Evolutionary conservation across 2,113 vertebrate species (phyloP).

Genomic region (Grantiella picta): DNA sequence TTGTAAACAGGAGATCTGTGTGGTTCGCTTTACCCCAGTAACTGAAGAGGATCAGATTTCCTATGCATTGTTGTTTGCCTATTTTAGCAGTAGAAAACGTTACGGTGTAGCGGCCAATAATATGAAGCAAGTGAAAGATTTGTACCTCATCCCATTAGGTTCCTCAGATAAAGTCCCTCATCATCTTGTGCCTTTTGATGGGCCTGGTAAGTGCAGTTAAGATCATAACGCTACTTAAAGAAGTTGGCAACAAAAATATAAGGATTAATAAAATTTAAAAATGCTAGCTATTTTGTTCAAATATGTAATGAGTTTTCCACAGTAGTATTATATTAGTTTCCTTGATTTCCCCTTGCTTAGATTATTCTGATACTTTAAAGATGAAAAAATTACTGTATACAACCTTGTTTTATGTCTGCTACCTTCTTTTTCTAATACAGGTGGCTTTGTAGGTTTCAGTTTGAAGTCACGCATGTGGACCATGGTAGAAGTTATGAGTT

Average conservation of each 20-base stretch:
- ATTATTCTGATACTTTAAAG: neutral
- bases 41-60: conserved; percentile 98
- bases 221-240: accelerated
- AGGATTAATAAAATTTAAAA: neutral
- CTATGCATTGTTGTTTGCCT: conserved; percentile 91
- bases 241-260: neutral
- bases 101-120: conserved; percentile 97
- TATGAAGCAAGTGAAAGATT: conserved; percentile 95
- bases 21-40: conserved; percentile 93
- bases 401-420: neutral
- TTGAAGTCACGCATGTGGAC: neutral
- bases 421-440: neutral
- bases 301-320: neutral
- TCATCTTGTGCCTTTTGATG: conserved; percentile 97
- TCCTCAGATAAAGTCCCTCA: conserved; percentile 94
- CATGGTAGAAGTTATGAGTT: neutral
- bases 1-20: conserved; percentile 89
- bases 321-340: neutral
- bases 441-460: neutral
- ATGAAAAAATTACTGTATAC: neutral
- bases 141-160: conserved; percentile 96
- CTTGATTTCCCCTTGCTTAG: neutral
- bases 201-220: conserved; percentile 85
- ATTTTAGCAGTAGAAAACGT: conserved; percentile 96
- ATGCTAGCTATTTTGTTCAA: neutral